Conservation (phyloP, 1,140 invertebrate species). For the Nixonia krombeini region DNA sequence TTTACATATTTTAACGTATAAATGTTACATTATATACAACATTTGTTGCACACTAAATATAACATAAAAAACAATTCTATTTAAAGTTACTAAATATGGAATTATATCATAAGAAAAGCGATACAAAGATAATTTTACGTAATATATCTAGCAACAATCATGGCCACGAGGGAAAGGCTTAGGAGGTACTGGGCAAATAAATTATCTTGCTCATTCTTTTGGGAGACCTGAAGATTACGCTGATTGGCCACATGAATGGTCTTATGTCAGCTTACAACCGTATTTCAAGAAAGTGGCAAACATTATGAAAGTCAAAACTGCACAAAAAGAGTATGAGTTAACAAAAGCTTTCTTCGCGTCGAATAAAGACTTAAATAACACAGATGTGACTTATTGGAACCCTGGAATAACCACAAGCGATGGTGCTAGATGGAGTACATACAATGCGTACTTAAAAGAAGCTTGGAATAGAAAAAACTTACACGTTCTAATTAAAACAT, state of each 20-base stretch:
- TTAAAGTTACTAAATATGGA: conserved; percentile 28
- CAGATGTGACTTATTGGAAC: conserved; percentile 66
- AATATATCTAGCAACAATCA: conserved; percentile 71
- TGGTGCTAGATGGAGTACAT: conserved; percentile 79
- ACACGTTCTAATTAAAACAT: conserved; percentile 78
- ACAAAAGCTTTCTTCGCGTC: conserved; percentile 50
- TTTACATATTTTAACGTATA: conserved; percentile 4
- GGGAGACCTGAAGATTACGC: conserved; percentile 76
- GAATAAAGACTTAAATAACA: conserved; percentile 52
- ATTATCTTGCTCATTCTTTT: conserved; percentile 78
- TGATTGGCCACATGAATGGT: conserved; percentile 76
- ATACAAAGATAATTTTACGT: not conserved
- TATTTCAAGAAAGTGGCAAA: conserved; percentile 71
- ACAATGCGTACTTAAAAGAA: conserved; percentile 79
- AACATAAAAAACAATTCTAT: not conserved
- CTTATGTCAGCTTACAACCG: conserved; percentile 69
- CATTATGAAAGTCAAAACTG: conserved; percentile 69
- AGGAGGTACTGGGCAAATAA: conserved; percentile 80
- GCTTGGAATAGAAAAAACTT: conserved; percentile 78
- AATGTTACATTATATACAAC: no score
- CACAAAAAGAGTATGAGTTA: conserved; percentile 54
- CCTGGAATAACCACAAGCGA: conserved; percentile 75
- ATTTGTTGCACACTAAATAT: no score
- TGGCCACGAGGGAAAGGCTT: conserved; percentile 79
- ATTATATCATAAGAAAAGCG: no score